A percentile compares a stretch with the other conserved stretches of the same genome.
Evolutionary conservation across 2,888 invertebrate genomes (phyloP).

Genomic region (Slavum lentiscoides): DNA sequence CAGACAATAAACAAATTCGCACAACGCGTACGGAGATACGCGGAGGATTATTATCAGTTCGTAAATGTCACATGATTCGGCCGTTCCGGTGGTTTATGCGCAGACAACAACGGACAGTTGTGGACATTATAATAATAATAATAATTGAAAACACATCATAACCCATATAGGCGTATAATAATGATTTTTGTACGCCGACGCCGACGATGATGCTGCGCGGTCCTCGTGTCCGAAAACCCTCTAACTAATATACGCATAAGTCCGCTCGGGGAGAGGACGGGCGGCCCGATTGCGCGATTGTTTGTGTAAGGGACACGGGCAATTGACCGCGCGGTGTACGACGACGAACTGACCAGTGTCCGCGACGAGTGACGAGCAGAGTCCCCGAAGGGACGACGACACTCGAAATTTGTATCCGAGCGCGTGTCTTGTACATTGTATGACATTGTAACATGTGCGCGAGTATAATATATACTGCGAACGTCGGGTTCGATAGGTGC

Average conservation of each 20-base stretch:
- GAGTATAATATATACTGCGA: neutral
- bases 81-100: slow-evolving; percentile 45
- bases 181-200: neutral
- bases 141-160: too few species aligned
- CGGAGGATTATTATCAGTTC: slow-evolving; percentile 46
- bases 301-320: slow-evolving; percentile 52
- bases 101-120: neutral
- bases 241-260: neutral
- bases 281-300: slow-evolving; percentile 37
- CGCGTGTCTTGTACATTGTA: too few species aligned
- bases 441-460: too few species aligned
- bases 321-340: slow-evolving; percentile 31
- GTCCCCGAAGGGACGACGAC: too few species aligned
- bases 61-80: slow-evolving; percentile 40
- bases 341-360: slow-evolving; percentile 32
- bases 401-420: neutral
- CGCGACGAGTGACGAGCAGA: neutral
- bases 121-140: too few species aligned
- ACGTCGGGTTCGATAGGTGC: neutral
- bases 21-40: slow-evolving; percentile 10
- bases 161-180: too few species aligned
- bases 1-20: slow-evolving; percentile 11
- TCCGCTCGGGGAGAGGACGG: too few species aligned
- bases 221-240: too few species aligned
- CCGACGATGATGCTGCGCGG: too few species aligned